Evolutionary conservation across 2,113 vertebrate species (phyloP).

Genomic region (Mesitornis unicolor): DNA sequence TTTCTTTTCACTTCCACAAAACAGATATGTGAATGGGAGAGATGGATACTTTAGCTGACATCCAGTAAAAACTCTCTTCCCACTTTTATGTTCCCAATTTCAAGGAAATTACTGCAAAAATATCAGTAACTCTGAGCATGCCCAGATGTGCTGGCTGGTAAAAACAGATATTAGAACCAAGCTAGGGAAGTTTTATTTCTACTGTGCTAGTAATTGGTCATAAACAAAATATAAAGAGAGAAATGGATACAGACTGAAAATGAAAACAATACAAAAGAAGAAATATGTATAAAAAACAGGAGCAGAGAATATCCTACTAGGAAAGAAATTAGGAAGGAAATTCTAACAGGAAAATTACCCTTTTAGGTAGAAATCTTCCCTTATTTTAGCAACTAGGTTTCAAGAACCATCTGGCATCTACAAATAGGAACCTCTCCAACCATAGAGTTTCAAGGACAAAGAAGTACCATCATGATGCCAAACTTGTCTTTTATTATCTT

Average conservation of each 20-base stretch:
- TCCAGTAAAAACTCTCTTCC: neutral
- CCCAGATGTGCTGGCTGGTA: neutral
- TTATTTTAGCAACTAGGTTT: neutral
- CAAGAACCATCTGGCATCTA: neutral
- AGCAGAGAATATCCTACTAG: neutral
- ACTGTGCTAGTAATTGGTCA: neutral
- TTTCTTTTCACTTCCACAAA: neutral
- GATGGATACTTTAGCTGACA: neutral
- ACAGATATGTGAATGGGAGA: neutral
- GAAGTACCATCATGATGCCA: neutral
- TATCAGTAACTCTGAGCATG: neutral
- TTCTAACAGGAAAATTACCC: neutral
- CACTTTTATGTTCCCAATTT: neutral
- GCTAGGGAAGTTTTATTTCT: neutral
- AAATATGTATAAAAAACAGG: neutral
- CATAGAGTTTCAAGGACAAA: slow-evolving; percentile 18
- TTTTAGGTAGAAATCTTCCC: neutral
- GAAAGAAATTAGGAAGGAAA: too few relatives aligned
- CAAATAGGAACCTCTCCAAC: neutral
- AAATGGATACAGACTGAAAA: neutral
- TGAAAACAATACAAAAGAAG: neutral
- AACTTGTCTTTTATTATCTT: neutral
- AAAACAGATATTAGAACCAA: neutral
- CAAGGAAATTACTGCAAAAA: neutral
- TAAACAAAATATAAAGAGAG: neutral